Conservation (phyloP, 1,140 invertebrate genomes). For the Drosophila lini region DNA sequence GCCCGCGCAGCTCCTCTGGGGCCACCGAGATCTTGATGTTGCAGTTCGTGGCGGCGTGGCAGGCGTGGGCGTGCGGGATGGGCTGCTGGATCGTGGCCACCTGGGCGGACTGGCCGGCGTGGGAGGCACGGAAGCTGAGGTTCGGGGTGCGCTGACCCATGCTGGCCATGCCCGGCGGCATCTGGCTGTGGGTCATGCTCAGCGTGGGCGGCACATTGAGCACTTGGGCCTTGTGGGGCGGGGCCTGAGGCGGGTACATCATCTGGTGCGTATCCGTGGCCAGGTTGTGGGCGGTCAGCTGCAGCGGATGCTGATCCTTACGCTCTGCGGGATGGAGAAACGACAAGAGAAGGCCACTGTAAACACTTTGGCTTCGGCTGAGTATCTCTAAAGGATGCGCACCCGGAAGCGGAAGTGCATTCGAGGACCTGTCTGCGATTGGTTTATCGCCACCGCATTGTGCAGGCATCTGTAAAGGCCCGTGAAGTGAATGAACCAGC, state of each 20-base stretch:
- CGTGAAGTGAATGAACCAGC: conserved; percentile 33
- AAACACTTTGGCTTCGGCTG: conserved; percentile 37
- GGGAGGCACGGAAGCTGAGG: conserved; percentile 60
- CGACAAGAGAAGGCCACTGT: conserved; percentile 30
- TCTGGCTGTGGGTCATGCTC: conserved; percentile 75
- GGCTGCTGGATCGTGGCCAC: conserved; percentile 66
- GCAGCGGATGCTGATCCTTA: conserved; percentile 77
- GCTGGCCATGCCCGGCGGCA: conserved; percentile 76
- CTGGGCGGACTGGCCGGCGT: conserved; percentile 27
- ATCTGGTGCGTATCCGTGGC: conserved; percentile 69
- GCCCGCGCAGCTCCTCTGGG: conserved; percentile 52
- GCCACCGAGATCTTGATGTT: conserved; percentile 76
- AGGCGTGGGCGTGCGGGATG: conserved; percentile 55
- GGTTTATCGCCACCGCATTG: conserved; percentile 60
- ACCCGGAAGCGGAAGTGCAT: conserved; percentile 66
- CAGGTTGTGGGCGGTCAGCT: conserved; percentile 73
- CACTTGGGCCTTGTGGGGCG: conserved; percentile 39
- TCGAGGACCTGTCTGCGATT: conserved; percentile 59
- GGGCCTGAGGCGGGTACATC: conserved; percentile 43
- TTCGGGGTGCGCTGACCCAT: conserved; percentile 76
- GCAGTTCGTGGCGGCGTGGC: conserved; percentile 44
- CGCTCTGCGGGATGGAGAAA: conserved; percentile 52
- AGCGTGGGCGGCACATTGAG: conserved; percentile 76
- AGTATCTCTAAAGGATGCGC: conserved; percentile 44
- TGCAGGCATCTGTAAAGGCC: conserved; percentile 53